phyloP scores from a whole-genome alignment of 2,888 invertebrate species.

The Apotomis betuletana region DNA sequence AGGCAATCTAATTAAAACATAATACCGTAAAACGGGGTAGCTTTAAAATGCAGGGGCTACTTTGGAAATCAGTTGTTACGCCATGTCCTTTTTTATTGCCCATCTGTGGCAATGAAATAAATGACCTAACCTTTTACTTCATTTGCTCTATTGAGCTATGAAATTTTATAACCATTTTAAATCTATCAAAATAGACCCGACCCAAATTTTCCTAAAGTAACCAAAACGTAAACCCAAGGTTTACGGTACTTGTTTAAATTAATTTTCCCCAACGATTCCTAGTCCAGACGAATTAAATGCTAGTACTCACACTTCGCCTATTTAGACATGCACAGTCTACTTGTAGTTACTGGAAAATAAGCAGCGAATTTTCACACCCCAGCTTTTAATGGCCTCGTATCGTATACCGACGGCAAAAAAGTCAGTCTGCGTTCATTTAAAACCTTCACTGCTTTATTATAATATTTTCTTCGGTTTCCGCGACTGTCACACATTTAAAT shows the following conservation, averaged over 20 bases:
- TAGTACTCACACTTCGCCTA: slow-evolving; percentile 26
- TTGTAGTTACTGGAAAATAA: slow-evolving; percentile 64
- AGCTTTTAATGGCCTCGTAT: slow-evolving; percentile 74
- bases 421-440: background rate
- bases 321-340: slow-evolving; percentile 43
- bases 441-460: background rate
- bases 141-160: too few relatives aligned
- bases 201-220: too few relatives aligned
- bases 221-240: too few relatives aligned
- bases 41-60: too few relatives aligned
- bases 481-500: too few relatives aligned
- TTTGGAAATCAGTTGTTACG: too few relatives aligned
- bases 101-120: too few relatives aligned
- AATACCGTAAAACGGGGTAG: background rate
- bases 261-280: slow-evolving; percentile 21
- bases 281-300: slow-evolving; percentile 28
- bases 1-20: slow-evolving; percentile 14
- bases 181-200: too few relatives aligned
- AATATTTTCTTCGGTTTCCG: too few relatives aligned
- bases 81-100: too few relatives aligned
- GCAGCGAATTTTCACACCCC: slow-evolving; percentile 78
- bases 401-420: slow-evolving; percentile 61
- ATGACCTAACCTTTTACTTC: too few relatives aligned
- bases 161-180: too few relatives aligned
- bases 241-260: slow-evolving; percentile 8